A percentile compares a stretch with the other conserved stretches of the same genome.
Conservation (phyloP, 2,113 vertebrate genomes). For the Oncorhynchus clarkii region DNA sequence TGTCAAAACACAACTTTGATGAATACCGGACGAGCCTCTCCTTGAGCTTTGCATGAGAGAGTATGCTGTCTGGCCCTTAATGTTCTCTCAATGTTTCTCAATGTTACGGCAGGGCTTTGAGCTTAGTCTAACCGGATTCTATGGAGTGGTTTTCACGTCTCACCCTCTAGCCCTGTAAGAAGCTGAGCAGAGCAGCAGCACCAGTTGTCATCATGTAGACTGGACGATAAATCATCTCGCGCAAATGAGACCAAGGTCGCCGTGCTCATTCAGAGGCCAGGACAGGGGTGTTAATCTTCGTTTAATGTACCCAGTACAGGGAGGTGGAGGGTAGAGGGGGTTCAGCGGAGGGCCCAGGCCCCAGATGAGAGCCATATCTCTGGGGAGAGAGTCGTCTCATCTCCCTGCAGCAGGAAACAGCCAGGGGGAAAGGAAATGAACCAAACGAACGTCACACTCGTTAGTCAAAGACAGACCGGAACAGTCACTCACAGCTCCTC, state of each 20-base stretch:
- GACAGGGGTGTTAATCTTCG: constrained; percentile 10
- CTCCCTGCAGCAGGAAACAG: constrained; percentile 59
- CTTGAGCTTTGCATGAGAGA: constrained; percentile 31
- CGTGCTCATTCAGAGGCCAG: not conserved
- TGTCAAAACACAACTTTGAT: constrained; percentile 40
- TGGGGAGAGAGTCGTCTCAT: constrained; percentile 46
- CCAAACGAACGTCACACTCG: constrained; percentile 17
- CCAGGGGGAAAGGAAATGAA: constrained; percentile 57
- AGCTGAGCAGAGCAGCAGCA: not conserved
- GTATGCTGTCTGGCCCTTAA: constrained; percentile 13
- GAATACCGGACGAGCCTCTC: constrained; percentile 17
- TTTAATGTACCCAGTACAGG: constrained; percentile 4
- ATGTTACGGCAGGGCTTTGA: not conserved
- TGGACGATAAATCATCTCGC: not conserved
- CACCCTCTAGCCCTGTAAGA: not conserved
- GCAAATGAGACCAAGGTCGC: constrained; percentile 6
- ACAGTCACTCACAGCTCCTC: not conserved
- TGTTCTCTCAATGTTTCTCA: constrained; percentile 1
- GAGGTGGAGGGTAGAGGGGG: not conserved
- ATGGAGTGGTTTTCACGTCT: not conserved
- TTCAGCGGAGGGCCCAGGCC: not conserved
- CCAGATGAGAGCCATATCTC: constrained; percentile 1
- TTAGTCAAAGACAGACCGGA: constrained; percentile 4
- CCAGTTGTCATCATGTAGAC: not conserved
- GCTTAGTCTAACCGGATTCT: constrained; percentile 9